These are phyloP conservation scores for Ptychobarbus kaznakovi DNA, from an alignment of 2,797 vertebrate genomes.

Conservation along the genomic window DNA sequence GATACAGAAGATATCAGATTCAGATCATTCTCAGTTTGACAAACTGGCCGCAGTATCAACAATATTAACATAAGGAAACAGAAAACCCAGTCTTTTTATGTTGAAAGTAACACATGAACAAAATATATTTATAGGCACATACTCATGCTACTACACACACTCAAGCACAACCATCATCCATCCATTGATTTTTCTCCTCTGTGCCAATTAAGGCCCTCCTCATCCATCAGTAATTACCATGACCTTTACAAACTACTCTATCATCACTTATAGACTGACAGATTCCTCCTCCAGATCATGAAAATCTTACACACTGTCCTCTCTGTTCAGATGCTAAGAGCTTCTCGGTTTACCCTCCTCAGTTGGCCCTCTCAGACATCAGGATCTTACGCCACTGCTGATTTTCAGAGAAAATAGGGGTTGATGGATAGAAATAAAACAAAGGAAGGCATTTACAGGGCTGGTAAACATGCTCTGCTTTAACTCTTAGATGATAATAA, in stretches of 20 bases:
- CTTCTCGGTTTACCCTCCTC: conserved; percentile 33
- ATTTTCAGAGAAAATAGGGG: conserved; percentile 27
- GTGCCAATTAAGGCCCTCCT: conserved; percentile 34
- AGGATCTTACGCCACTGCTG: background rate
- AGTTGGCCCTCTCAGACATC: background rate
- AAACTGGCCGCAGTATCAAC: background rate
- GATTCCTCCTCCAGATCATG: conserved; percentile 38
- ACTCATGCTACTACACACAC: background rate
- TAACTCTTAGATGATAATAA: conserved; percentile 11
- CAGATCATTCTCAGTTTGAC: background rate
- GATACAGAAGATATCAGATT: background rate
- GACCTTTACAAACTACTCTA: conserved; percentile 53
- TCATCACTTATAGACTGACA: conserved; percentile 22
- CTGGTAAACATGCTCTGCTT: conserved; percentile 23
- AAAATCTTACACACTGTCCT: background rate
- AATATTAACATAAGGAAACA: background rate
- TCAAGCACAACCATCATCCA: background rate
- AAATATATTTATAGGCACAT: background rate
- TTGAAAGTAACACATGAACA: background rate
- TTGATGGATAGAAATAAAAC: conserved; percentile 36
- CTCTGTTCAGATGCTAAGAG: conserved; percentile 29
- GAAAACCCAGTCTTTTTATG: background rate
- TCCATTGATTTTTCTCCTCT: conserved; percentile 23
- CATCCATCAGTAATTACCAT: conserved; percentile 54
- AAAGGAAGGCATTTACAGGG: conserved; percentile 3